Conservation (phyloP, 2,888 invertebrate species). For the Cynaeus angustus region DNA sequence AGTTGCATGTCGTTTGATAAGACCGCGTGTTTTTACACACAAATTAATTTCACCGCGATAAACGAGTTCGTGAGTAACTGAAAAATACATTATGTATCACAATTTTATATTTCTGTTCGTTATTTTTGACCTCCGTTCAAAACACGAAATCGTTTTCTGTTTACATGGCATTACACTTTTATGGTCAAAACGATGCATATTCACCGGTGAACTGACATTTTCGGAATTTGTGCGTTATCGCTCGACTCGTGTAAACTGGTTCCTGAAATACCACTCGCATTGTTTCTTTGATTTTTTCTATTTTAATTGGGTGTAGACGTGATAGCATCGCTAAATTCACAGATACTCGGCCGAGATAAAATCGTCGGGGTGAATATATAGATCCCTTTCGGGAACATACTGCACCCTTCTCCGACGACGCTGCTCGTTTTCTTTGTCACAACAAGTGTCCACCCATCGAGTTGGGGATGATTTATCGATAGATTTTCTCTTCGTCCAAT, state of each 20-base stretch:
- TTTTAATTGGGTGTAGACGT: conserved; percentile 23
- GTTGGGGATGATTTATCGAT: conserved; percentile 59
- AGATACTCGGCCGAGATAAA: conserved; percentile 5
- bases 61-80: conserved; percentile 54
- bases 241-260: conserved; percentile 24
- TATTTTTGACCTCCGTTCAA: conserved; percentile 33
- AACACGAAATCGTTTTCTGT: conserved; percentile 60
- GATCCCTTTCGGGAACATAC: neutral
- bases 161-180: conserved; percentile 58
- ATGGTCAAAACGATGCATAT: conserved; percentile 28
- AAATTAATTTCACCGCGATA: conserved; percentile 60
- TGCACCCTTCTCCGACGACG: conserved; percentile 37
- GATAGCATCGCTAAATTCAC: neutral
- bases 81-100: conserved; percentile 56
- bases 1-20: conserved; percentile 62
- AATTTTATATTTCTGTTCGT: conserved; percentile 50
- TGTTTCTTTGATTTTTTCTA: conserved; percentile 16
- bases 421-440: conserved; percentile 54
- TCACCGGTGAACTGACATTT: conserved; percentile 19
- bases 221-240: conserved; percentile 28
- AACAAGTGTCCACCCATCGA: conserved; percentile 59
- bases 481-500: conserved; percentile 56
- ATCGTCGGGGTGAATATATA: conserved; percentile 37
- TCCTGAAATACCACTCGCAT: conserved; percentile 11
- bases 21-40: conserved; percentile 59